These are phyloP conservation scores for Plumapathes pennacea DNA, from an alignment of 92 coral and sea anemone genomes.

Conservation along the genomic window DNA sequence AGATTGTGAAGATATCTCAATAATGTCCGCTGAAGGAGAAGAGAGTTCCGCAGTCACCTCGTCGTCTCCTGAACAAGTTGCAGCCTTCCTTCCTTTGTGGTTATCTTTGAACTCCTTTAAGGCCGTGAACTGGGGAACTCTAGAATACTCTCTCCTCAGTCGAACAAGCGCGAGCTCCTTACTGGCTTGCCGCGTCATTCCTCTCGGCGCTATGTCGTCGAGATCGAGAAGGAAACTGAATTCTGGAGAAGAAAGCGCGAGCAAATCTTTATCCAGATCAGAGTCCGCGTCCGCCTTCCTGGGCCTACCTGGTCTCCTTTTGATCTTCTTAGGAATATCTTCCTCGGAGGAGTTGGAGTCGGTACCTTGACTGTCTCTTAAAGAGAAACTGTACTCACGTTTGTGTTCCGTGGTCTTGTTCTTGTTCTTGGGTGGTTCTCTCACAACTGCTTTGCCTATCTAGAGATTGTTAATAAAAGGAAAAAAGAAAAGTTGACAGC, in stretches of 20 bases:
- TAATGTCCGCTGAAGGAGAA: constrained; percentile 6
- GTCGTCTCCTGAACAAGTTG: background rate
- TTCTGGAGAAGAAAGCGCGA: background rate
- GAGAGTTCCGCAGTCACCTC: background rate
- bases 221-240: constrained; percentile 11
- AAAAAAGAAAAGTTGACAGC: no score
- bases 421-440: no score
- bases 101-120: background rate
- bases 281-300: background rate
- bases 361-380: no score
- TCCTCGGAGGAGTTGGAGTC: no score
- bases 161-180: constrained; percentile 58
- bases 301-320: constrained; percentile 28
- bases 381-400: no score
- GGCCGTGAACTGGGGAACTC: background rate
- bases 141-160: constrained; percentile 10
- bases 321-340: no score
- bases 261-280: constrained; percentile 1
- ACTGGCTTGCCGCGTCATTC: constrained; percentile 79
- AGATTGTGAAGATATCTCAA: constrained; percentile 47
- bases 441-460: no score
- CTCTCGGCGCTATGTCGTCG: constrained; percentile 36
- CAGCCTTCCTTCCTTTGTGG: background rate
- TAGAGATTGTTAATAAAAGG: no score
- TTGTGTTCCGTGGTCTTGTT: no score